Percentiles rank a stretch among this genome's conserved stretches.
phyloP scores from a whole-genome alignment of 2,888 invertebrate species.

The Cheilosia vernalis region DNA sequence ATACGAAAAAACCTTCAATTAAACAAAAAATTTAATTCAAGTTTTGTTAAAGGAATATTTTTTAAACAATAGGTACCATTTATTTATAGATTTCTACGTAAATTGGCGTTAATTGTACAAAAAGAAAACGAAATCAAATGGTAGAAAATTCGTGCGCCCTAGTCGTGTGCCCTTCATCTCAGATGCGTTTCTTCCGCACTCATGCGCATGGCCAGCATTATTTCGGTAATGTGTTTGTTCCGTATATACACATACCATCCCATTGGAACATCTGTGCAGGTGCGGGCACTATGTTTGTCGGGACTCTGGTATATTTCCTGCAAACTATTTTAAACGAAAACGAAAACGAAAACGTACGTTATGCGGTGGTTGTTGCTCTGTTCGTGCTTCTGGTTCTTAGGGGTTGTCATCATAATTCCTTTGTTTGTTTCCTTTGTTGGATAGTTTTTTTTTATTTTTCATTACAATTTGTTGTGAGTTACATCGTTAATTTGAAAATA shows the following conservation, averaged over 20 bases:
- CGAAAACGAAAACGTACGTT: conserved; percentile 28
- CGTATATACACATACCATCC: conserved; percentile 2
- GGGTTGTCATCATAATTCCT: conserved; percentile 46
- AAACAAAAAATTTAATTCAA: too few relatives aligned
- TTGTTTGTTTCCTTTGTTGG: conserved; percentile 19
- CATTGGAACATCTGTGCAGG: conserved; percentile 57
- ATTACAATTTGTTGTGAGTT: conserved; percentile 3
- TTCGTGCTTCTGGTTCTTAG: conserved; percentile 23
- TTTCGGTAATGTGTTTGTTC: conserved; percentile 2
- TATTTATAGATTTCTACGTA: too few relatives aligned
- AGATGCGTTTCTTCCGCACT: not conserved
- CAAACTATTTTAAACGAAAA: conserved; percentile 33
- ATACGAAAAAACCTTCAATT: too few relatives aligned
- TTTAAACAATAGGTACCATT: too few relatives aligned
- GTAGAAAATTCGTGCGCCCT: too few relatives aligned
- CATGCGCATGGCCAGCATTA: not conserved
- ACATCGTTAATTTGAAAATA: conserved; percentile 32
- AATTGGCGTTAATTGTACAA: too few relatives aligned
- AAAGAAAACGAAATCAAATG: too few relatives aligned
- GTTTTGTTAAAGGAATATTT: too few relatives aligned
- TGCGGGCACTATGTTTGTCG: conserved; percentile 52
- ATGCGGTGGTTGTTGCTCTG: conserved; percentile 33
- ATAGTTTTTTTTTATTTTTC: not conserved
- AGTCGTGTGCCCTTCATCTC: too few relatives aligned
- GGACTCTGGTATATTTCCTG: conserved; percentile 42